These are phyloP conservation scores for Philaethria dido DNA, from an alignment of 2,888 invertebrate species.

Conservation along the genomic window DNA sequence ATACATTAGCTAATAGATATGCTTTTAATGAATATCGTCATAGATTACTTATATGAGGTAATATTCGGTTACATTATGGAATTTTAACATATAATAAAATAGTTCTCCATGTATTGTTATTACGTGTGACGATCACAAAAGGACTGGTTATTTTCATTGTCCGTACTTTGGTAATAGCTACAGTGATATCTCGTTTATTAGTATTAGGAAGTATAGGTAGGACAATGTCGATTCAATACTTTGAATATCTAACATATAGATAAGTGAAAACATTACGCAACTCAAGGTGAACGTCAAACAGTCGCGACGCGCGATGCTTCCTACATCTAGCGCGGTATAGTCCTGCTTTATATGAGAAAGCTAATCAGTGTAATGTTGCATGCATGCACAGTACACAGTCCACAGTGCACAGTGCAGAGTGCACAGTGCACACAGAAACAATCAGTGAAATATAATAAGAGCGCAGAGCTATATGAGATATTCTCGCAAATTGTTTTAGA, in stretches of 20 bases:
- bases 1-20: slow-evolving; percentile 4
- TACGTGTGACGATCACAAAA: not conserved
- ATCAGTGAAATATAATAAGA: not conserved
- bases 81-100: not conserved
- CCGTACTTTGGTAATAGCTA: not conserved
- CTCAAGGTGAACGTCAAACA: slow-evolving; percentile 34
- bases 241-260: slow-evolving; percentile 5
- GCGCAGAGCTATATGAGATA: not conserved
- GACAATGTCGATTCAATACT: not conserved
- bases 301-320: slow-evolving; percentile 6
- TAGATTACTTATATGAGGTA: not conserved
- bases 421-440: not conserved
- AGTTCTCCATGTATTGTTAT: too few species aligned
- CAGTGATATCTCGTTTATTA: not conserved
- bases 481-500: slow-evolving; percentile 13
- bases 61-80: not conserved
- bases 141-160: not conserved
- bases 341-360: not conserved
- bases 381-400: too few species aligned
- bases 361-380: too few species aligned
- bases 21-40: not conserved
- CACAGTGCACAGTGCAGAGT: not conserved
- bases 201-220: slow-evolving; percentile 11
- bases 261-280: slow-evolving; percentile 20
- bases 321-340: not conserved